Conservation (phyloP, 2,113 vertebrate genomes). For the Mustelus asterias region DNA sequence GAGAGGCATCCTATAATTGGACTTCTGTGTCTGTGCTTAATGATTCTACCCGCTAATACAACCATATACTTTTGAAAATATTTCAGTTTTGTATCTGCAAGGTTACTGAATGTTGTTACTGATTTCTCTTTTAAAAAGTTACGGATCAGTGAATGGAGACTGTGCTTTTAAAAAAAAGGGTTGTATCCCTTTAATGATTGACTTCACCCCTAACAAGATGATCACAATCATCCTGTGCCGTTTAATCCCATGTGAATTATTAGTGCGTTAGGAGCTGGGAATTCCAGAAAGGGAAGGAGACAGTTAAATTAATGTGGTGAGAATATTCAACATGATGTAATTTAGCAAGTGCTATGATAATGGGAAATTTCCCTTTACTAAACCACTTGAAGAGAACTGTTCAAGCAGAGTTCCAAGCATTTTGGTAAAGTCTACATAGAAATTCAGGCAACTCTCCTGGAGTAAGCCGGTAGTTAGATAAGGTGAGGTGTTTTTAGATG, state of each 20-base stretch:
- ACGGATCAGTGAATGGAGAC: neutral
- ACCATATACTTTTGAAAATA: neutral
- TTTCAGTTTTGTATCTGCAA: neutral
- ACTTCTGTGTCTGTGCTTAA: neutral
- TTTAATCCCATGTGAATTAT: neutral
- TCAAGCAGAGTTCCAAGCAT: neutral
- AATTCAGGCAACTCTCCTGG: neutral
- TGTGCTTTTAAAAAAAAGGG: too few species aligned
- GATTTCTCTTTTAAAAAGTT: neutral
- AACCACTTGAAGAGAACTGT: neutral
- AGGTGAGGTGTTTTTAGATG: neutral
- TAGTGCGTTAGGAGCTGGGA: neutral
- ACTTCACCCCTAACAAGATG: neutral
- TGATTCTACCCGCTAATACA: neutral
- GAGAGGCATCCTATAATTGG: neutral
- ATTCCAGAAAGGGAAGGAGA: neutral
- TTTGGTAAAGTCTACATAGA: neutral
- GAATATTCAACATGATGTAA: slow-evolving; percentile 2
- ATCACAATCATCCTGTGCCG: neutral
- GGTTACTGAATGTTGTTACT: neutral
- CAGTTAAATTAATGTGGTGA: neutral
- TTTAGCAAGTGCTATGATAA: neutral
- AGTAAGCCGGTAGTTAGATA: neutral
- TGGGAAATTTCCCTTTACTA: neutral
- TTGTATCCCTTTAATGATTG: neutral